These are phyloP conservation scores for Muraenolepis orangiensis DNA, from an alignment of 2,797 vertebrate genomes.

Conservation along the genomic window DNA sequence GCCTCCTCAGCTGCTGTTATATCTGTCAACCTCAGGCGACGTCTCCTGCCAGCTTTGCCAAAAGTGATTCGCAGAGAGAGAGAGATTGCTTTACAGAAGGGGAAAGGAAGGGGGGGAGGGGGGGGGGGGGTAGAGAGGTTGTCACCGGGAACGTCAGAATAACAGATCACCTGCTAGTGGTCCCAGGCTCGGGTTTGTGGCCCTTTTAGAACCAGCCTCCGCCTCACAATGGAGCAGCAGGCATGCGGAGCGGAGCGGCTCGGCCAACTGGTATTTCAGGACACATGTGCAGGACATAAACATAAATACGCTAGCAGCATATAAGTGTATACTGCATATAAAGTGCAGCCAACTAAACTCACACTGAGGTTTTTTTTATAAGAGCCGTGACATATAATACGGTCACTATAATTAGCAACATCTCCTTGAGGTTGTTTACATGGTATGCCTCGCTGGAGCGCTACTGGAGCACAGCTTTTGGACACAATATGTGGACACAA, in stretches of 20 bases:
- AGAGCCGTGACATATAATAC: slow-evolving; percentile 11
- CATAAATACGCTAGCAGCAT: slow-evolving; percentile 34
- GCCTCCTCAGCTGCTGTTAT: slow-evolving; percentile 67
- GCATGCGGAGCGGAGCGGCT: slow-evolving; percentile 29
- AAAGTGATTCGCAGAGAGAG: slow-evolving; percentile 59
- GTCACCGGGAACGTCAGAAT: slow-evolving; percentile 63
- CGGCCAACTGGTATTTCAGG: slow-evolving; percentile 27
- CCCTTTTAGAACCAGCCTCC: slow-evolving; percentile 5
- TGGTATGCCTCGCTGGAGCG: slow-evolving; percentile 4
- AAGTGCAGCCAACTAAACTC: slow-evolving; percentile 27
- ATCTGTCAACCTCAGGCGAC: slow-evolving; percentile 57
- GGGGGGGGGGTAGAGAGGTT: not conserved
- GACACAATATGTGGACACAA: not conserved
- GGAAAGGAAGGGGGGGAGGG: no score
- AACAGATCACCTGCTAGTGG: slow-evolving; percentile 64
- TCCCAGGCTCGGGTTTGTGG: slow-evolving; percentile 15
- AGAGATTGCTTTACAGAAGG: slow-evolving; percentile 64
- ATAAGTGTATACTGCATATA: slow-evolving; percentile 9
- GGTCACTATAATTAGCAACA: slow-evolving; percentile 51
- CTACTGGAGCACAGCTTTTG: not conserved
- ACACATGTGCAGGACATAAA: slow-evolving; percentile 16
- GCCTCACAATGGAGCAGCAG: slow-evolving; percentile 19
- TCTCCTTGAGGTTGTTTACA: slow-evolving; percentile 57
- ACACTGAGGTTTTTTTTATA: not conserved
- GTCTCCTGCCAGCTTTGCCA: slow-evolving; percentile 53